phyloP scores from a whole-genome alignment of 2,113 vertebrate species.

The Antigone vipio region DNA sequence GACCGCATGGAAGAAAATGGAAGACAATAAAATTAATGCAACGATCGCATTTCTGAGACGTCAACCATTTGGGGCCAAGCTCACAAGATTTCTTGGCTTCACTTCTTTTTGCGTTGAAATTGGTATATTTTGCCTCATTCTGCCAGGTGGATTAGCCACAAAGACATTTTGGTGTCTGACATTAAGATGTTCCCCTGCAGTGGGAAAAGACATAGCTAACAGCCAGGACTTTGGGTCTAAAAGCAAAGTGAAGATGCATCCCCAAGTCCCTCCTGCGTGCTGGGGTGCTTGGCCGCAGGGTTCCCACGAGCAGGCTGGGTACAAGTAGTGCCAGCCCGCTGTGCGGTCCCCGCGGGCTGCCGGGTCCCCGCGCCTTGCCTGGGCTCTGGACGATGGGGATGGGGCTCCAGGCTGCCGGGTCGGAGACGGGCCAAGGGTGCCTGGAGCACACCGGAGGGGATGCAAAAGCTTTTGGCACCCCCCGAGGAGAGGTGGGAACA shows the following conservation, averaged over 20 bases:
- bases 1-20: neutral
- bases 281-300: neutral
- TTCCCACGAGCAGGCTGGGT: fast-evolving
- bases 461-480: constrained; percentile 53
- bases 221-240: neutral
- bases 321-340: neutral
- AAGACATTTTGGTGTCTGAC: neutral
- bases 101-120: neutral
- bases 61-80: neutral
- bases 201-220: neutral
- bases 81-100: neutral
- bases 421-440: neutral
- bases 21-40: neutral
- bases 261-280: fast-evolving
- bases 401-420: neutral
- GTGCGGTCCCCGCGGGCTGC: fast-evolving
- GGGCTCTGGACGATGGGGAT: neutral
- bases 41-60: neutral
- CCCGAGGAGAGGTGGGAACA: neutral
- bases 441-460: no score
- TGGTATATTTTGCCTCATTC: neutral
- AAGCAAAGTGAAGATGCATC: neutral
- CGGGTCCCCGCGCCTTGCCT: fast-evolving
- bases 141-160: neutral
- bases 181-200: neutral